These are phyloP conservation scores for Hylaeus volcanicus DNA, from an alignment of 1,140 invertebrate species.

Conservation along the genomic window DNA sequence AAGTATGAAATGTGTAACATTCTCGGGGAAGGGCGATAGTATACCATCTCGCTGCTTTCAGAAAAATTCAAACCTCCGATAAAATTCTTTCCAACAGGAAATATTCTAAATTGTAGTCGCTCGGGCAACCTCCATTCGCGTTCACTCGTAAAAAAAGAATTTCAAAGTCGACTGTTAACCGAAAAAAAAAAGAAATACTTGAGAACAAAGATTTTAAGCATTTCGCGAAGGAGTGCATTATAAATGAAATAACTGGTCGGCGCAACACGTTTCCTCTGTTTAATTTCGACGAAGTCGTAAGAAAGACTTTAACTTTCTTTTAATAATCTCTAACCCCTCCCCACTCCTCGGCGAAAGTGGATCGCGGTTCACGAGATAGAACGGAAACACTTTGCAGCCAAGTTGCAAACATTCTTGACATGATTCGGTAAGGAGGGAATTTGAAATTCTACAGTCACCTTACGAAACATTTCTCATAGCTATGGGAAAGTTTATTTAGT, in stretches of 20 bases:
- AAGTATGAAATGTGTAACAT: not conserved
- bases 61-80: conserved; percentile 11
- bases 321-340: not conserved
- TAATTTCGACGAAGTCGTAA: not conserved
- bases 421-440: not conserved
- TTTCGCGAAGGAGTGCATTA: not conserved
- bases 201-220: not conserved
- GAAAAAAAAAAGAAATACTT: conserved; percentile 12
- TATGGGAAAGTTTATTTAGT: not conserved
- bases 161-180: not conserved
- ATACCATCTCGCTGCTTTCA: not conserved
- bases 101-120: conserved; percentile 12
- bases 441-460: not conserved
- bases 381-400: not conserved
- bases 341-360: not conserved
- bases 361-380: not conserved
- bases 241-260: not conserved
- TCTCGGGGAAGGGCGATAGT: not conserved
- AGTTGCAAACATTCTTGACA: conserved; percentile 1
- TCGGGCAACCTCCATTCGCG: not conserved
- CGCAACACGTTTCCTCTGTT: not conserved
- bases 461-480: not conserved
- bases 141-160: conserved; percentile 2
- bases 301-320: not conserved
- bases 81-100: conserved; percentile 22